Evolutionary conservation across 1,140 invertebrate genomes (phyloP), one percentile per base, ranked within the genome.

Genomic region (Diplogasteroides magnus): DNA sequence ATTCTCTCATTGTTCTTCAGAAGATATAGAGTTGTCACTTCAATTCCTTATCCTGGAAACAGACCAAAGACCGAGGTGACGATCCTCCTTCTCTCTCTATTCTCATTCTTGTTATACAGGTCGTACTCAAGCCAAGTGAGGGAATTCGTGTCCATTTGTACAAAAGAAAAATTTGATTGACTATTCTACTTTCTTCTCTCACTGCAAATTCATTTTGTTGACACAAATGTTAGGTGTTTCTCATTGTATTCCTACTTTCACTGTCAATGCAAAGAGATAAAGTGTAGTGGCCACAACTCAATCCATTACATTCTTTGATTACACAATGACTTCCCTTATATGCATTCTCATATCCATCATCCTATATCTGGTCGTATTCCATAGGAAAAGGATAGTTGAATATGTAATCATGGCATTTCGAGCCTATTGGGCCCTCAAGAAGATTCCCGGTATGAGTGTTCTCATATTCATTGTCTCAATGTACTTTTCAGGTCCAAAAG

Each of bases 401-500:
- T 48, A 48, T 48, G 6, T 11, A 48, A 48, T 48, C 37, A 6
- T 6, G 6, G 37, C 6, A 19, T 48, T 19, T 19, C 19, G 6
- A 11, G 19, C 37, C 6, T 48, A 11, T 48, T 48, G 6, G 6
- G 6, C 37, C 19, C 6, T 48, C 37, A 19, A 48, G 6, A 48
- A 19, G 6, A 19, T 19, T 19, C 19, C 6, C 37, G 6, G 37
- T 19, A 6, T 48, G 37, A 48, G 19, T 48, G 6, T 11, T 11
- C 19, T 48, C 6, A 48, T 48, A 6, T 6, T 48, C 19, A 48
- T 11, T 48, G 37, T 48, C 6, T 48, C 37, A 48, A 19, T n/a
- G n/a, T n/a, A n/a, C n/a, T 80, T 87, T 14, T 85, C 86, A 0
- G 88, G 88, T 19, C 88, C 88, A 0, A 82, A 83, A 1, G 74